These are phyloP conservation scores for Platichthys flesus DNA, from an alignment of 2,113 vertebrate genomes.

Conservation along the genomic window DNA sequence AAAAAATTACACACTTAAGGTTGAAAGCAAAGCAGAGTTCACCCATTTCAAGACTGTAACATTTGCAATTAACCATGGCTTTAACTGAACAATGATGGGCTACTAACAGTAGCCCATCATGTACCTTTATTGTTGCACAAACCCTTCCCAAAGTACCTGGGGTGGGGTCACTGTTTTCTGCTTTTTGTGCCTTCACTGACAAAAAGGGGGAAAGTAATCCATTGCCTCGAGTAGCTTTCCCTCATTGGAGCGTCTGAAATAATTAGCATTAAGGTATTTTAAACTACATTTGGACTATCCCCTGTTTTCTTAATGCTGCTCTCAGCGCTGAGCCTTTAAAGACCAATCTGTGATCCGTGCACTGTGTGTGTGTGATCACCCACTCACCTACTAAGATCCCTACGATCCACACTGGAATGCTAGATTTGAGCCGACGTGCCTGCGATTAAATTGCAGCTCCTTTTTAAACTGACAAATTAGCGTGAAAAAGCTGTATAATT, in stretches of 20 bases:
- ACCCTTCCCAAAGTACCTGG: background rate
- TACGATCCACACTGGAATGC: background rate
- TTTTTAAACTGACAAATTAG: background rate
- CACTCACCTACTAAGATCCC: background rate
- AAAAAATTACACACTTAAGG: no score
- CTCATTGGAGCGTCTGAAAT: background rate
- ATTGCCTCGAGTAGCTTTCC: background rate
- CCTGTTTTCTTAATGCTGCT: conserved; percentile 3
- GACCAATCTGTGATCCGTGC: background rate
- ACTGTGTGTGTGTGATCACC: background rate
- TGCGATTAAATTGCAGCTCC: conserved; percentile 1
- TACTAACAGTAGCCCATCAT: background rate
- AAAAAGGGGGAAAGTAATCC: no score
- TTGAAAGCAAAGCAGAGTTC: no score
- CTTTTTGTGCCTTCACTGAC: background rate
- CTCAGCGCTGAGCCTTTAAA: background rate
- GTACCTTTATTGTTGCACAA: background rate
- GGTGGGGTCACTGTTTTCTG: background rate
- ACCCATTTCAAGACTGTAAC: no score
- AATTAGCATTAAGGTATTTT: background rate
- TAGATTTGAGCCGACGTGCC: background rate
- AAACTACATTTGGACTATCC: no score
- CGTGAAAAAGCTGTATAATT: background rate
- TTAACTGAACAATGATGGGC: background rate
- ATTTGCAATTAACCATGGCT: conserved; percentile 10